Evolutionary conservation across 2,888 invertebrate species (phyloP), one percentile per base, ranked within the genome.

Genomic region (Lithophane socia): DNA sequence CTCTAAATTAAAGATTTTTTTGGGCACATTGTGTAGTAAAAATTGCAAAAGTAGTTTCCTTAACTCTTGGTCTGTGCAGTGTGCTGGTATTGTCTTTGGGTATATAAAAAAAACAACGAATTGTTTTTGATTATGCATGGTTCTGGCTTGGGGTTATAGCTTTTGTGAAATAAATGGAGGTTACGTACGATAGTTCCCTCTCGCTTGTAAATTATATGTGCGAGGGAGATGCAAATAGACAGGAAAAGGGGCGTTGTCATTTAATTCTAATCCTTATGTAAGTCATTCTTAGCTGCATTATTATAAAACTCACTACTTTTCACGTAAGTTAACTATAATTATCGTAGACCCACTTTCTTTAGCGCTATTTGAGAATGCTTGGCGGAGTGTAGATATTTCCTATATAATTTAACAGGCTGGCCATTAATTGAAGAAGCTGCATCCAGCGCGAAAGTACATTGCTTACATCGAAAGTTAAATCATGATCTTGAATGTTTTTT

Each of bases 401-500:
- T 72, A 44, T 71, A 83, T 84, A 54, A 69, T 83, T 77, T 68
- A 65, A n/a, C 78, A 72, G 71, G 42, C 74, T 61, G 49, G 63
- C 24, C 24, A 67, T 58, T 58, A 54, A 21, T 24, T 66, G 67
- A 24, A 37, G n/a, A 61, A 82, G 70, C 79, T 86, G 75, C 69
- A 83, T 68, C 54, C 56, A 44, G 61, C 49, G 60, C 60, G 72
- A 79, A 58, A 60, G 66, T 73, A 86, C 64, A 80, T 82, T 76
- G 87, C 85, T 87, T 88, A 89, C 90, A 91, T 91, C 88, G 91
- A 91, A 90, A 52, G 72, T 71, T 67, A 75, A 52, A 74, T 86
- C 84, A 85, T 87, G 77, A 83, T 83, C 78, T 86, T 90, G 82
- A 89, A 91, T 92, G 92, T 91, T 92, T 92, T 92, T 82, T 90